Evolutionary conservation across 2,113 vertebrate species (phyloP), one percentile per base, ranked within the genome.

Genomic region (Ondatra zibethicus): DNA sequence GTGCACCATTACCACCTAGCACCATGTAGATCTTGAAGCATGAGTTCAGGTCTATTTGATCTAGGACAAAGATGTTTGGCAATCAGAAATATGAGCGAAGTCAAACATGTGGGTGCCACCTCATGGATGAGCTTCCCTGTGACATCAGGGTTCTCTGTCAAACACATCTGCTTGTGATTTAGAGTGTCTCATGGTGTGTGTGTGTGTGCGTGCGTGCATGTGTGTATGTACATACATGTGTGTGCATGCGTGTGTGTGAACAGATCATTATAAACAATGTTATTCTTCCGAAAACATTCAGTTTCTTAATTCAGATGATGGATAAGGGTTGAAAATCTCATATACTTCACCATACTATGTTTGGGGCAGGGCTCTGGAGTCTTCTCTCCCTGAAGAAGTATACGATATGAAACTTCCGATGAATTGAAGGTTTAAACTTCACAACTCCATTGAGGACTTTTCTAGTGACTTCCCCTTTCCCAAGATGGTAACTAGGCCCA

Each of bases 401-500:
- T 45, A 12, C 33, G 42, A 8, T 55, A 45, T 50, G 33, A 63
- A 81, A 63, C 25, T 70, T 94, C 33, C n/a, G 73, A 27, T 47
- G 47, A 91, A 70, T 81, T 96, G 70, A 70, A 91, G 63, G 25
- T 39, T 82, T 86, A 31, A 84, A 92, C 45, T 80, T 68, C 39
- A 65, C 66, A 1, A 12, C 0, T 33, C 65, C 1, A 25, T n/a
- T 33, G 1, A 23, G 39, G 39, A 88, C 76, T 61, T 72, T 92
- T n/a, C 66, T 33, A 50, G 42, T 66, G 72, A 50, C 39, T 84
- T 75, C 39, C 80, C 23, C 13, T 36, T 88, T 76, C 55, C 76
- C 47, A 81, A 87, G 47, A 68, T 42, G 63, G n/a, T 5, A 1
- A 80, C 55, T 52, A 50, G 58, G 25, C 42, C 50, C 42, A 21